Evolutionary conservation across 2,113 vertebrate species (phyloP), one percentile per base, ranked within the genome.

Genomic region (Cryptomyrus ogoouensis): DNA sequence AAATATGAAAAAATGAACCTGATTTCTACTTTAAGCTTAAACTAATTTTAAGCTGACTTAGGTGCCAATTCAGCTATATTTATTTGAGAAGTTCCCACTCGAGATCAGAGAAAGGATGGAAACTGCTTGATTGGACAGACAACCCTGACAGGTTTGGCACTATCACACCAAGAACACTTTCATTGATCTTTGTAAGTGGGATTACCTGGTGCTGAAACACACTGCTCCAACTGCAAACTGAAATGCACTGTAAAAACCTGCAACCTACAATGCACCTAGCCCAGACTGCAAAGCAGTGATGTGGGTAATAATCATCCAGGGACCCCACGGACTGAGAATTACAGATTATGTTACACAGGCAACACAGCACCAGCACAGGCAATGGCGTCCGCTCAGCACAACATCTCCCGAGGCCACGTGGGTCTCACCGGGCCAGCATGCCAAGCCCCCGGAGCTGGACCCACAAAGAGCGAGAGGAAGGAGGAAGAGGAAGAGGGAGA

Each of bases 401-500:
- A 3, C 50, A 27, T 58, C 66, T 31, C 53, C 70, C 19, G 35
- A 31, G 52, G 74, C 56, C 50, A 46, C 5, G 84, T n/a, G 35
- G 42, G 31, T 84, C 89, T 89, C 89, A 89, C 85, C 85, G 53
- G 49, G 74, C 87, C 83, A 24, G 53, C 24, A 15, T 8, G 42
- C 12, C 44, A 50, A 88, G 74, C 52, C 46, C 35, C 70, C 47
- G 5, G 2, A 53, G 27, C 5, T 27, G 62, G 44, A 50, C 58
- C 8, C 88, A n/a, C 88, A 19, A 31, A 89, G 88, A 89, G 46
- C 1, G 7, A 90, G 47, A 52, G 47, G 39, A 56, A 87, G 50
- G 53, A 87, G 84, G 39, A 83, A 77, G 47, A 88, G 52, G 74
- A 88, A 27, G 50, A 88, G 52, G 90, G 58, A 21, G 77, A 89